phyloP scores from a whole-genome alignment of 2,888 invertebrate species.

The Pedicia rivosa region DNA sequence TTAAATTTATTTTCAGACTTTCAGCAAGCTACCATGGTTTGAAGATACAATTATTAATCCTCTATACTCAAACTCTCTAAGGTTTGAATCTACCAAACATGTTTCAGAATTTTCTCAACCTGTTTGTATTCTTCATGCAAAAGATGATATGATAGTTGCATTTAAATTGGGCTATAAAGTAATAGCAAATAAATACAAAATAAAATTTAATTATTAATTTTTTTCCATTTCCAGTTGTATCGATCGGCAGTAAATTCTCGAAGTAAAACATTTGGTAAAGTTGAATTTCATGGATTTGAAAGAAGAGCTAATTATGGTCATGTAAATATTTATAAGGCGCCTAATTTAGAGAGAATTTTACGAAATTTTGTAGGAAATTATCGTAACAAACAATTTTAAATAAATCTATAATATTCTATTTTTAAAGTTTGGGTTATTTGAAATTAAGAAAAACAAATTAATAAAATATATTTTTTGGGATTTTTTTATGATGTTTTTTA shows the following conservation, averaged over 20 bases:
- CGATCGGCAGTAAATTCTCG: constrained; percentile 42
- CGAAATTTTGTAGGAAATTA: constrained; percentile 37
- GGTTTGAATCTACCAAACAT: constrained; percentile 65
- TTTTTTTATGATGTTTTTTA: too few species aligned
- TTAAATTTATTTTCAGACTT: constrained; percentile 30
- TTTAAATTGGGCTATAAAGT: constrained; percentile 61
- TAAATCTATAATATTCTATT: too few species aligned
- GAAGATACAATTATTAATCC: constrained; percentile 62
- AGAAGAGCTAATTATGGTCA: constrained; percentile 54
- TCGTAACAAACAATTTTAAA: constrained; percentile 23
- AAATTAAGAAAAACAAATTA: too few species aligned
- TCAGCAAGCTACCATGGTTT: too few species aligned
- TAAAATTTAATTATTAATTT: too few species aligned
- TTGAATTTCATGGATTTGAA: constrained; percentile 58
- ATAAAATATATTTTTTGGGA: too few species aligned
- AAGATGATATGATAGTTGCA: constrained; percentile 80
- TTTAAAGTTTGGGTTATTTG: too few species aligned
- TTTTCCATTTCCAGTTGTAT: too few species aligned
- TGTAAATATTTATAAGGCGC: constrained; percentile 67
- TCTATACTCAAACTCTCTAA: constrained; percentile 51
- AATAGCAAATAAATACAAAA: too few species aligned
- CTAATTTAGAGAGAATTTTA: constrained; percentile 50
- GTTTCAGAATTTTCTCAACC: constrained; percentile 50
- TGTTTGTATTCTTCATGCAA: constrained; percentile 77
- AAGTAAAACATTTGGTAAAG: constrained; percentile 37